phyloP scores from a whole-genome alignment of 2,113 vertebrate genomes.

The Grammomys dolichurus region DNA sequence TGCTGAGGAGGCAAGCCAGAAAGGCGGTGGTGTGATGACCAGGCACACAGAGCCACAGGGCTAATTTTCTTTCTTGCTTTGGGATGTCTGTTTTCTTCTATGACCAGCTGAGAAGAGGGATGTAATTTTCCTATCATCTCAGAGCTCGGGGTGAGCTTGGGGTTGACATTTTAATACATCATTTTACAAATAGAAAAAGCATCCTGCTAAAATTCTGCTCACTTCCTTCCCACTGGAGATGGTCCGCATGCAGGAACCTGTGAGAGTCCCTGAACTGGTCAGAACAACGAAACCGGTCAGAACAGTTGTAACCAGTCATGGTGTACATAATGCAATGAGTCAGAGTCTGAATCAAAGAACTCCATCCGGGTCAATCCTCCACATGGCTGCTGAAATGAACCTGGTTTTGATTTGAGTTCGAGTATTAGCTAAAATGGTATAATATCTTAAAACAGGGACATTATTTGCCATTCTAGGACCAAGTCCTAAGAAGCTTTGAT shows the following conservation, averaged over 20 bases:
- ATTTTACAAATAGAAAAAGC: slow-evolving; percentile 60
- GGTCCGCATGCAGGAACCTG: not conserved
- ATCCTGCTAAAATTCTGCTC: slow-evolving; percentile 22
- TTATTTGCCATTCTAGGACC: not conserved
- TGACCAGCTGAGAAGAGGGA: not conserved
- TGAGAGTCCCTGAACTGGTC: not conserved
- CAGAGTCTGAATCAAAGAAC: not conserved
- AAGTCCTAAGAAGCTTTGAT: slow-evolving; percentile 56
- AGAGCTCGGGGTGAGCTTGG: not conserved
- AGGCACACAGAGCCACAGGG: not conserved
- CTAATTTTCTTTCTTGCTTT: not conserved
- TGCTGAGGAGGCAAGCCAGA: not conserved
- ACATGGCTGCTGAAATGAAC: not conserved
- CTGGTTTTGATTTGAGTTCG: slow-evolving; percentile 10
- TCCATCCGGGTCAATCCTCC: not conserved
- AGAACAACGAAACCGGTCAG: not conserved
- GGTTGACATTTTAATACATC: slow-evolving; percentile 58
- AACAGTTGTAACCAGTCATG: slow-evolving; percentile 16
- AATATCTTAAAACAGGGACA: not conserved
- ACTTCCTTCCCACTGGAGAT: not conserved
- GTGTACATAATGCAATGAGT: not conserved
- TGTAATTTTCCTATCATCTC: slow-evolving; percentile 34
- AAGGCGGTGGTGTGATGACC: not conserved
- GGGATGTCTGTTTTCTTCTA: not conserved
- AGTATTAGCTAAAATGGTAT: not conserved